Evolutionary conservation across 2,797 vertebrate genomes (phyloP).

Genomic region (Anolis apletophallus): DNA sequence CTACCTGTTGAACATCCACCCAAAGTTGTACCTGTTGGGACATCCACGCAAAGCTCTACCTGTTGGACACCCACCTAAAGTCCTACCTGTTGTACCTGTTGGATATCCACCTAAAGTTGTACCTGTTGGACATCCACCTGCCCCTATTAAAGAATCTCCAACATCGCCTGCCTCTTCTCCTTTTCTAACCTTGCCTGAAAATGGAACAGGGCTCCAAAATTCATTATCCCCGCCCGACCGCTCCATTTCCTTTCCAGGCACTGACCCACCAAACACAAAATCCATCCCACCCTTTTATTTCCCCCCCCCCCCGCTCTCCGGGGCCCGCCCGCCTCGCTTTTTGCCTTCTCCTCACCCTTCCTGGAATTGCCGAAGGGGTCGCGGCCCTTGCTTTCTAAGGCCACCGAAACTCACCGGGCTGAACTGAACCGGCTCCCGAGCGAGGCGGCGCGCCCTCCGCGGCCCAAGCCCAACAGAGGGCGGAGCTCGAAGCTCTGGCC

Average conservation of each 20-base stretch:
- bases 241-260: not conserved
- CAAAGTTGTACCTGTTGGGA: no score
- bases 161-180: not conserved
- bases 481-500: not conserved
- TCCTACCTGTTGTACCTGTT: no score
- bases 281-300: not conserved
- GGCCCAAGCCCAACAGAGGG: not conserved
- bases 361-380: no score
- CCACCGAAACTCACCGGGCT: not conserved
- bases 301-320: no score
- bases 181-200: not conserved
- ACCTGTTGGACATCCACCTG: not conserved
- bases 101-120: no score
- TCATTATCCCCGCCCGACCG: not conserved
- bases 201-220: no score
- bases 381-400: no score
- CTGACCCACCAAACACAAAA: not conserved
- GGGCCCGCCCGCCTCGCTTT: not conserved
- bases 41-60: no score
- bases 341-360: not conserved
- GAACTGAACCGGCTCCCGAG: not conserved
- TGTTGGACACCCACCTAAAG: no score
- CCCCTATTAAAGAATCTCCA: not conserved
- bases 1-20: no score
- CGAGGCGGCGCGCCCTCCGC: not conserved